Evolutionary conservation across 1,140 invertebrate genomes (phyloP).

Genomic region (Sitophilus oryzae): DNA sequence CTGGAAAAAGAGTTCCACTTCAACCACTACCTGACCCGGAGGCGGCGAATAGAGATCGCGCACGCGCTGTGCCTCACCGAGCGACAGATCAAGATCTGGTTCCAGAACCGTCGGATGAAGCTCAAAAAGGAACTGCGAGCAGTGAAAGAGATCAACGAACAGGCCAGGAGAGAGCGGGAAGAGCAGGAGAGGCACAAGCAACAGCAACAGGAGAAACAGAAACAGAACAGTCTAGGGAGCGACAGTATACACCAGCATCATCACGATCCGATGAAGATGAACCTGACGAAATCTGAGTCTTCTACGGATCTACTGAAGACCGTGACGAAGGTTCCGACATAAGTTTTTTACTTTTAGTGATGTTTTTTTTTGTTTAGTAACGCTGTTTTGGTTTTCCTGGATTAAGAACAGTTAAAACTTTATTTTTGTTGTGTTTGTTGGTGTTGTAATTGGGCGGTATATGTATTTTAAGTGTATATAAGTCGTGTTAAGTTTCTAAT

Average conservation of each 20-base stretch:
- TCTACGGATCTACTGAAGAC: conserved; percentile 42
- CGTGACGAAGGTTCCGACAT: conserved; percentile 47
- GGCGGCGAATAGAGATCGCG: conserved; percentile 94
- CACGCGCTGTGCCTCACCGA: conserved; percentile 94
- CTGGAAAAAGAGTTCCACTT: conserved; percentile 98
- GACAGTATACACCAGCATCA: conserved; percentile 55
- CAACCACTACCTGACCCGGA: conserved; percentile 92
- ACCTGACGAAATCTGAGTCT: conserved; percentile 39
- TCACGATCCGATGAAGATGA: conserved; percentile 51
- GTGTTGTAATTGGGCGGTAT: conserved; percentile 14
- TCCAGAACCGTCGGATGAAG: conserved; percentile 96
- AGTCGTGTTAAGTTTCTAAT: conserved; percentile 12
- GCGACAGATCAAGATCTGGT: conserved; percentile 97
- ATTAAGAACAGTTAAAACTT: not conserved
- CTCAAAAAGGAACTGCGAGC: conserved; percentile 92
- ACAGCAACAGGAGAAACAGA: conserved; percentile 80
- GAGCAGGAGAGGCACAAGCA: conserved; percentile 88
- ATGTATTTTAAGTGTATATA: conserved; percentile 20
- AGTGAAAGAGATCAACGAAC: conserved; percentile 92
- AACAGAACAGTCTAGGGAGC: conserved; percentile 45
- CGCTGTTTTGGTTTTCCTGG: conserved; percentile 3
- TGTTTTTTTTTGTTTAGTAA: not conserved
- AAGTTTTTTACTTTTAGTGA: conserved; percentile 33
- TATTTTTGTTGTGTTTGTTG: conserved; percentile 23
- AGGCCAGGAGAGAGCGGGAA: conserved; percentile 81